Conservation (phyloP, 2,113 vertebrate species). For the Lophius piscatorius region DNA sequence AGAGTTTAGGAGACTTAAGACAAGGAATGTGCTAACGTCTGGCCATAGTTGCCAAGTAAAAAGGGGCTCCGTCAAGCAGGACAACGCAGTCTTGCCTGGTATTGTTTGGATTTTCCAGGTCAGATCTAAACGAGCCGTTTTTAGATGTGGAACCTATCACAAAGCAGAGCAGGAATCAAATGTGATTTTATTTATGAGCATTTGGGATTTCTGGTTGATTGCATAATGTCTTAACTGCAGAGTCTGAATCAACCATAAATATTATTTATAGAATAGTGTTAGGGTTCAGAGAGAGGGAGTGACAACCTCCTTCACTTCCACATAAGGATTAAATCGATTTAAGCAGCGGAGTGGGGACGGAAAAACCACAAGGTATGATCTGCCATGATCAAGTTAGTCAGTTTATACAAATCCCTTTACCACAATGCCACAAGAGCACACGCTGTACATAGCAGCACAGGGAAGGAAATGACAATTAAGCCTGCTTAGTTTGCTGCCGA, state of each 20-base stretch:
- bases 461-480: slow-evolving; percentile 66
- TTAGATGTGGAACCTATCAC: slow-evolving; percentile 19
- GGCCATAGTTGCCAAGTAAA: slow-evolving; percentile 49
- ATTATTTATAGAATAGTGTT: slow-evolving; percentile 42
- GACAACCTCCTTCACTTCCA: slow-evolving; percentile 31
- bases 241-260: slow-evolving; percentile 58
- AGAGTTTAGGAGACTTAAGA: slow-evolving; percentile 37
- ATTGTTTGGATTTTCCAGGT: slow-evolving; percentile 36
- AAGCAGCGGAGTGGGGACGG: background rate
- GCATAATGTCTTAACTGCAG: slow-evolving; percentile 38
- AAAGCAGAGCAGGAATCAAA: slow-evolving; percentile 57
- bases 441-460: slow-evolving; percentile 21
- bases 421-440: slow-evolving; percentile 24
- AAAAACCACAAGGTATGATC: slow-evolving; percentile 46
- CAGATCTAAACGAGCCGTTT: slow-evolving; percentile 31
- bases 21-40: slow-evolving; percentile 58
- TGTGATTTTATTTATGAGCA: slow-evolving; percentile 57
- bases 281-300: slow-evolving; percentile 17
- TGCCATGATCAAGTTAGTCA: slow-evolving; percentile 50
- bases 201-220: slow-evolving; percentile 60
- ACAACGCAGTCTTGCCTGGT: slow-evolving; percentile 7
- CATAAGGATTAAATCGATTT: slow-evolving; percentile 36
- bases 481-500: slow-evolving; percentile 56
- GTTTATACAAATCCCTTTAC: slow-evolving; percentile 53
- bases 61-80: slow-evolving; percentile 21